Percentiles rank a stretch among this genome's conserved stretches.
Evolutionary conservation across 1,140 invertebrate species (phyloP).

Genomic region (Sesamia nonagrioides): DNA sequence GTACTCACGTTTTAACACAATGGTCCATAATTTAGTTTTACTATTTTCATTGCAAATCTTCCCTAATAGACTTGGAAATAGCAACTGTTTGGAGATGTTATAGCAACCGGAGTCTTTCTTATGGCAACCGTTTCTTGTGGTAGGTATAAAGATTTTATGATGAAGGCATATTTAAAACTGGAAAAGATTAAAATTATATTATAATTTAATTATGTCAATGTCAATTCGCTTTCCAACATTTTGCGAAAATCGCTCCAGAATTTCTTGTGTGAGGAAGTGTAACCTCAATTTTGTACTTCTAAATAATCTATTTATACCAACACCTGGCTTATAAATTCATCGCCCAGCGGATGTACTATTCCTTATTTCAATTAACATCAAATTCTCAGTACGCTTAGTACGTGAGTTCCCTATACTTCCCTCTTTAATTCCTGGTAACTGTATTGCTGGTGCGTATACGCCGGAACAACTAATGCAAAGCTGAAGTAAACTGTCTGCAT

Average conservation of each 20-base stretch:
- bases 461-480: too few relatives aligned
- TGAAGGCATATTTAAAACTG: too few relatives aligned
- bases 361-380: background rate
- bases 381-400: background rate
- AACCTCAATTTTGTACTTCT: background rate
- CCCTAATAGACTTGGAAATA: background rate
- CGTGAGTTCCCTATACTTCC: slow-evolving; percentile 1
- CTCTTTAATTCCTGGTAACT: slow-evolving; percentile 6
- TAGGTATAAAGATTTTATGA: too few relatives aligned
- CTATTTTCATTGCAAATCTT: slow-evolving; percentile 20
- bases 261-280: too few relatives aligned
- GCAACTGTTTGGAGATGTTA: background rate
- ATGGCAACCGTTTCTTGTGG: too few relatives aligned
- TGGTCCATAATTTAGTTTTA: slow-evolving; percentile 12
- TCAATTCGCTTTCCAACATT: too few relatives aligned
- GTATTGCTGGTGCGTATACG: background rate
- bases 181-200: too few relatives aligned
- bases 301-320: background rate
- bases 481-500: background rate
- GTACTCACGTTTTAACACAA: slow-evolving; percentile 9
- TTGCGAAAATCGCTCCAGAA: too few relatives aligned
- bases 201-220: too few relatives aligned
- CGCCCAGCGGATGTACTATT: background rate
- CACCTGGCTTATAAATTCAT: background rate
- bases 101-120: too few relatives aligned